Percentiles rank a stretch among this genome's conserved stretches.
Conservation (phyloP, 2,113 vertebrate species). For the Phaethornis superciliosus region DNA sequence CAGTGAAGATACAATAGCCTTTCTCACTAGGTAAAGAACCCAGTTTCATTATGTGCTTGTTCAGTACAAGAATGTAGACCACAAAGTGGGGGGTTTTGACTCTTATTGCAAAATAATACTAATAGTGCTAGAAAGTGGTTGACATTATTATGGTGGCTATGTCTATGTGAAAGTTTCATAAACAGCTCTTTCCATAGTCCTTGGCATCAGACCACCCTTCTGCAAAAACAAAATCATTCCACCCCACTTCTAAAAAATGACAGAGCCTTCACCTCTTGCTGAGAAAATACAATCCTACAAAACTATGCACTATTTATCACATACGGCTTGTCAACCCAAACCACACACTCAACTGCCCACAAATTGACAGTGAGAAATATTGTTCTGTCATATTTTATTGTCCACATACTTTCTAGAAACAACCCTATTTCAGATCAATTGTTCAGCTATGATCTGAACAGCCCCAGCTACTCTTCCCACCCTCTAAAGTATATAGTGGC, state of each 20-base stretch:
- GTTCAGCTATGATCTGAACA: background rate
- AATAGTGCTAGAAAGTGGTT: background rate
- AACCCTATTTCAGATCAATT: constrained; percentile 23
- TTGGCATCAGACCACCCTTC: constrained; percentile 21
- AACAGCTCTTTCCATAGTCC: background rate
- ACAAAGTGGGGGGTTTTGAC: background rate
- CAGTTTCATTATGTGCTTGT: background rate
- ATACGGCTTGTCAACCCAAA: constrained; percentile 16
- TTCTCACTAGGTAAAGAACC: background rate
- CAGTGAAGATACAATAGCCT: background rate
- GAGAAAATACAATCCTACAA: constrained; percentile 28
- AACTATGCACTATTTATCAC: constrained; percentile 28
- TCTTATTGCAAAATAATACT: background rate
- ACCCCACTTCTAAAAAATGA: constrained; percentile 31
- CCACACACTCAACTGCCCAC: background rate
- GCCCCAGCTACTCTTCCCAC: background rate
- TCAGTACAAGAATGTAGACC: background rate
- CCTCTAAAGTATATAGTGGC: background rate
- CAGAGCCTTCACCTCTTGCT: constrained; percentile 36
- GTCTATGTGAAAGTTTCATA: background rate
- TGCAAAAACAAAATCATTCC: background rate
- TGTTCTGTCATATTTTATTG: constrained; percentile 18
- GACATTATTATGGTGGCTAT: background rate
- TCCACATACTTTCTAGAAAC: constrained; percentile 33
- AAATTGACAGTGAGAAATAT: constrained; percentile 51